Percentiles rank a stretch among this genome's conserved stretches.
phyloP scores from a whole-genome alignment of 2,113 vertebrate species.

The Coreoperca whiteheadi region DNA sequence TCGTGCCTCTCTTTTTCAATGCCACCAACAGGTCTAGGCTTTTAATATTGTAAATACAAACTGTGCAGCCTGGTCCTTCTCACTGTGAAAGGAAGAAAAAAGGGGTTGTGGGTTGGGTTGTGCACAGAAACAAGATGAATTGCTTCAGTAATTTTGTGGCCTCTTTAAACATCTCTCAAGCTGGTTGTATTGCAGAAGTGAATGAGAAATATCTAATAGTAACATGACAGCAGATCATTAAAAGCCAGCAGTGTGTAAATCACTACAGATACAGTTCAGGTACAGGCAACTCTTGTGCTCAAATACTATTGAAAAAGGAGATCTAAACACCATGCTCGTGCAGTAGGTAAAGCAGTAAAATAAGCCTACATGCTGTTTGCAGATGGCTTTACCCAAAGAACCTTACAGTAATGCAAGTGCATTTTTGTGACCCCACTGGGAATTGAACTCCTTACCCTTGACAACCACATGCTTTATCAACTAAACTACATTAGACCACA shows the following conservation, averaged over 20 bases:
- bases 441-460: constrained; percentile 61
- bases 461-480: constrained; percentile 48
- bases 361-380: constrained; percentile 59
- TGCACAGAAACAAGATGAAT: constrained; percentile 28
- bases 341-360: constrained; percentile 50
- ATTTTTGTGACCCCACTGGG: constrained; percentile 63
- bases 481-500: constrained; percentile 15
- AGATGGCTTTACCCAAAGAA: constrained; percentile 58
- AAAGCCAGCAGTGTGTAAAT: constrained; percentile 39
- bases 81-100: not conserved
- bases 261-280: constrained; percentile 33
- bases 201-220: constrained; percentile 31
- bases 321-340: constrained; percentile 29
- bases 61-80: not conserved
- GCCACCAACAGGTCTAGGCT: constrained; percentile 31
- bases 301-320: constrained; percentile 1
- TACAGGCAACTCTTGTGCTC: constrained; percentile 12
- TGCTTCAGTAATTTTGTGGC: constrained; percentile 65
- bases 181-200: constrained; percentile 18
- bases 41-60: constrained; percentile 30
- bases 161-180: constrained; percentile 23
- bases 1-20: constrained; percentile 12
- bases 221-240: constrained; percentile 53
- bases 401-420: constrained; percentile 58
- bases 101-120: not conserved